phyloP scores from a whole-genome alignment of 2,797 vertebrate genomes.

The Babyrousa celebensis region DNA sequence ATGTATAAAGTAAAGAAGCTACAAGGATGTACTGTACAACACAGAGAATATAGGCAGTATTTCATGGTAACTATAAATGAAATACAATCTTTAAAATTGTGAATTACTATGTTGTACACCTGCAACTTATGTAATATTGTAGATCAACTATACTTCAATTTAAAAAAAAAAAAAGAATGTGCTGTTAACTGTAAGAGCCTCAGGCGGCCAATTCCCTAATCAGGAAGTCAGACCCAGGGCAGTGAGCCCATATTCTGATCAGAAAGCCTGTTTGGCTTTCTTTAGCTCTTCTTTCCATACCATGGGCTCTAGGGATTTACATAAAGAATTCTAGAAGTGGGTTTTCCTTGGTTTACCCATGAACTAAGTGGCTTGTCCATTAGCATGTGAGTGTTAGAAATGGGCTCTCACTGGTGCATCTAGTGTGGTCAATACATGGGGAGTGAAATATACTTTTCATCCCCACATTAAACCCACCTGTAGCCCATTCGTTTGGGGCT shows the following conservation, averaged over 20 bases:
- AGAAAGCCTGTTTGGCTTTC: not conserved
- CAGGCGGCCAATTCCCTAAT: not conserved
- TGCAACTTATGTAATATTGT: not conserved
- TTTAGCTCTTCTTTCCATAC: not conserved
- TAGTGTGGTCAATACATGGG: not conserved
- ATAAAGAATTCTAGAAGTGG: not conserved
- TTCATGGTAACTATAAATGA: not conserved
- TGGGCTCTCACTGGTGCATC: not conserved
- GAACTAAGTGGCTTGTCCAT: not conserved
- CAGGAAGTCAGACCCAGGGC: not conserved
- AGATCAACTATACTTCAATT: not conserved
- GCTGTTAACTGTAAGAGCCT: not conserved
- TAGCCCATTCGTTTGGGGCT: not conserved
- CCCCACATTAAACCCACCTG: not conserved
- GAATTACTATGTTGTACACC: not conserved
- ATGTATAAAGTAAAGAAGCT: not conserved
- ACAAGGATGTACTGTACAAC: not conserved
- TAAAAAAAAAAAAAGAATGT: not conserved
- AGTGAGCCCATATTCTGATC: not conserved
- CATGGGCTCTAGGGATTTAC: not conserved
- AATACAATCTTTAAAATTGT: not conserved
- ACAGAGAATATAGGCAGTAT: not conserved
- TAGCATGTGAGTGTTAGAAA: not conserved
- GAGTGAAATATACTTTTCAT: not conserved
- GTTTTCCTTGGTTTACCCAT: not conserved